Base-by-base conservation (phyloP, 2,888 invertebrate species). In the Lobophora halterata region DNA sequence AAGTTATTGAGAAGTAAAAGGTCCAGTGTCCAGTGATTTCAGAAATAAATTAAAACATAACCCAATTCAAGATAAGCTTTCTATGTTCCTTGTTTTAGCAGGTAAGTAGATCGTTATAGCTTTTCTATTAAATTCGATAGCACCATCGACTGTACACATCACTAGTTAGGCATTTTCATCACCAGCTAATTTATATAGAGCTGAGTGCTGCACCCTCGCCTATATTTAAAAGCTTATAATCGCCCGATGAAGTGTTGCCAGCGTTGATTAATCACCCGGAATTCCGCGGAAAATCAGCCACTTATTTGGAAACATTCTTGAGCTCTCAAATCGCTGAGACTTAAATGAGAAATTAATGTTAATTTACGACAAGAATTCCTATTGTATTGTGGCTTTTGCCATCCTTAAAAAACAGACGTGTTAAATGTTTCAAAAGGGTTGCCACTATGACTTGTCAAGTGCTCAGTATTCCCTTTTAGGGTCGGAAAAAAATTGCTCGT, bases 181-280 rank as follows among this genome's bases (percentile, higher is more conserved):
- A 69, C 76, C 39, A 71, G 75, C 80, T 81, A 85, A 83, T 85
- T 83, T 83, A 85, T 81, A 79, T 80, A 62, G 80, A 71, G 65
- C 71, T 63, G 60, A 58, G 56, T 41, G 50, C 67, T 74, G 73
- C 78, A 71, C 67, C 79, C 77, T 77, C 69, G 64, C 62, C 69
- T 67, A 73, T 76, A 73, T 75, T 79, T 82, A 82, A 83, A 79
- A 79, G 82, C 86, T 85, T 86, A 83, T 85, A 85, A 85, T 85
- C 81, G 82, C 72, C 61, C 80, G 76, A 81, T 78, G 81, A 82
- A 83, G 80, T 79, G 78, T 75, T 73, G 74, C 76, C 68, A 60
- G 63, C 65, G 68, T 61, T 81, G 81, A 85, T 85, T 80, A 83
- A 81, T 83, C 72, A 71, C 64, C 65, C 61, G 63, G 59, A 61